Evolutionary conservation across 2,888 invertebrate species (phyloP).

Genomic region (Yponomeuta sedellus): DNA sequence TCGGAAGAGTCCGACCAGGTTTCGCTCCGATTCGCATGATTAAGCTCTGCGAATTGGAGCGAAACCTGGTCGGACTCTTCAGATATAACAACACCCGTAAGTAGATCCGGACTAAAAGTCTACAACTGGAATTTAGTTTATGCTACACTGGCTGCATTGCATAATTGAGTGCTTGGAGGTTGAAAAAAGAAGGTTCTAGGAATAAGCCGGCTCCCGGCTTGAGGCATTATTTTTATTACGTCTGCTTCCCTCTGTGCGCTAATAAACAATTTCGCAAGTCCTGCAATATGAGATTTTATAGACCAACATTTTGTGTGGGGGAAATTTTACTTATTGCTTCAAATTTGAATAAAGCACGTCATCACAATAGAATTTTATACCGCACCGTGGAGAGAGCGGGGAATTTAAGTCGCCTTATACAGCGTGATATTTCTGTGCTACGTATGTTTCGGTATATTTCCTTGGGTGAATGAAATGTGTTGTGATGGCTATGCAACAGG

Average conservation of each 20-base stretch:
- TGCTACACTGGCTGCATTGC: background rate
- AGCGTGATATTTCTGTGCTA: too few relatives aligned
- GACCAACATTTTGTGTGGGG: conserved; percentile 12
- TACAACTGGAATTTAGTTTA: too few relatives aligned
- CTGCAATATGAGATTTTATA: conserved; percentile 16
- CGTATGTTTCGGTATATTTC: too few relatives aligned
- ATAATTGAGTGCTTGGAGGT: background rate
- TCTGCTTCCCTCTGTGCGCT: conserved; percentile 36
- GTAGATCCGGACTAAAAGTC: too few relatives aligned
- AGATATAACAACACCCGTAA: too few relatives aligned
- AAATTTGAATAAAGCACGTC: conserved; percentile 15
- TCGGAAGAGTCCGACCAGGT: too few relatives aligned
- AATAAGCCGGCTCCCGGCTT: conserved; percentile 25
- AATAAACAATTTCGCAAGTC: conserved; percentile 38
- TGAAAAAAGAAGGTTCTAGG: conserved; percentile 16
- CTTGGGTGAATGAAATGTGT: too few relatives aligned
- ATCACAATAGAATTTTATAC: conserved; percentile 6
- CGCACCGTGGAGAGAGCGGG: background rate
- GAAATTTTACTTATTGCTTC: conserved; percentile 14
- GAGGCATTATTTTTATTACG: conserved; percentile 41
- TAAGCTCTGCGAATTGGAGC: too few relatives aligned
- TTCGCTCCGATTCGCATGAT: too few relatives aligned
- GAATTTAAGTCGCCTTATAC: too few relatives aligned
- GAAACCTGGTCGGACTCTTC: too few relatives aligned
- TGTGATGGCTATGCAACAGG: too few relatives aligned